Base-by-base conservation (phyloP, 2,797 vertebrate species). In the Premnoplex brunnescens region DNA sequence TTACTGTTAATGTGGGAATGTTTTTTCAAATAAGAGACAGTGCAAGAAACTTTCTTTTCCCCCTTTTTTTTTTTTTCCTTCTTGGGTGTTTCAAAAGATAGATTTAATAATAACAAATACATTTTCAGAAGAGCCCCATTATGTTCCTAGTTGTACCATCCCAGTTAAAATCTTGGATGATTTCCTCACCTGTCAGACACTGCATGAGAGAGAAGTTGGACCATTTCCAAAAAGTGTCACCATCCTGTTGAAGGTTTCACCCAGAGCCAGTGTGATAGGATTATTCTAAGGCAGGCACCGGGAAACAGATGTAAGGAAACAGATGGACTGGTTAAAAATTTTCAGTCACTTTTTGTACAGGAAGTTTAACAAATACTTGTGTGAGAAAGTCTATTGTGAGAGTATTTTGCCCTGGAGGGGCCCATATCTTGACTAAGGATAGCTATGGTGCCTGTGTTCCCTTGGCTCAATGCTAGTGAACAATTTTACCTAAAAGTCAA, bases 251-350 rank as follows among this genome's bases (percentile, higher is more conserved):
- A 73, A 84, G 36, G 81, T 78, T 93, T 95, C 49, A 27, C 63
- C 32, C 12, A 1, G 22, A 83, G 62, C 39, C 55, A 69, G 60
- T 4, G 10, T 1, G 4, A 37, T 60, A 80, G 58, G 81, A 49
- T 89, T 91, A 37, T 79, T 43, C 80, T 64, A 52, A 93, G 85
- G 71, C 85, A 86, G 79, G 58, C 14, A 3, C 34, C 0, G 1
- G 84, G 75, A 92, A 96, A 81, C 90, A 88, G 83, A 89, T 82
- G 80, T 86, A 76, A 88, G 94, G 95, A 95, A 97, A 94, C 92
- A 64, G 93, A 95, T 75, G 95, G 66, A 24, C 20, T 0, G 0
- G 51, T 69, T 78, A 44, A 59, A 92, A 67, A 3, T 9, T n/a
- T 64, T 34, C 13, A 8, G 12, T 64, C 12, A 10, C 43, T 64